Evolutionary conservation across 1,140 invertebrate species (phyloP).

Genomic region (Hypsibius dujardini): DNA sequence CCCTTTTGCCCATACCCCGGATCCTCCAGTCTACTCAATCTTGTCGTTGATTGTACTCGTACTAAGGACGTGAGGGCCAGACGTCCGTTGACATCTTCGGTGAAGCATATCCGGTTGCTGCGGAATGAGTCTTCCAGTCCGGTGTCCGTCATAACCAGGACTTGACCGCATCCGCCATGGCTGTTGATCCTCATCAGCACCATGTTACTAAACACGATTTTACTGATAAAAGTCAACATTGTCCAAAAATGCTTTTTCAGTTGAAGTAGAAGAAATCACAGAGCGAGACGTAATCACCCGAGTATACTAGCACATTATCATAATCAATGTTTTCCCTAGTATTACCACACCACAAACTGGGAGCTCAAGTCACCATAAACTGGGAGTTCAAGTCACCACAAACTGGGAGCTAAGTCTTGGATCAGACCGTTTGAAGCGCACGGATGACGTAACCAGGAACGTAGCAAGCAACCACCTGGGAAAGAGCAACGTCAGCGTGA

Average conservation of each 20-base stretch:
- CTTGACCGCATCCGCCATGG: too few relatives aligned
- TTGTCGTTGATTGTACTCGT: too few relatives aligned
- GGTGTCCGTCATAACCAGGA: too few relatives aligned
- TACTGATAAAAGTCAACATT: too few relatives aligned
- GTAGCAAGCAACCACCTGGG: background rate
- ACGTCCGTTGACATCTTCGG: too few relatives aligned
- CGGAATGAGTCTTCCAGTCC: too few relatives aligned
- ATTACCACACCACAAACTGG: background rate
- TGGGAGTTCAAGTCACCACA: background rate
- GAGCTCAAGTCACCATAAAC: background rate
- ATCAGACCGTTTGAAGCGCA: background rate
- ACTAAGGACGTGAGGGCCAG: too few relatives aligned
- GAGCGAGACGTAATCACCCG: background rate
- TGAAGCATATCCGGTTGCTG: too few relatives aligned
- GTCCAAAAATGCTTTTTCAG: background rate
- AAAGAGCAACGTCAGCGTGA: background rate
- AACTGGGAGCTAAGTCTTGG: background rate
- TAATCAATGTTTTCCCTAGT: background rate
- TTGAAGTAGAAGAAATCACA: constrained; percentile 6
- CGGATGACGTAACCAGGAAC: background rate
- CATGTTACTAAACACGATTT: too few relatives aligned
- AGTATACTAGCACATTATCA: background rate
- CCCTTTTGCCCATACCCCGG: too few relatives aligned
- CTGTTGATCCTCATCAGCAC: too few relatives aligned
- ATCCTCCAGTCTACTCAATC: too few relatives aligned